Base-by-base conservation (phyloP, 92 coral and sea anemone species). In the Zoanthus gigantus region DNA sequence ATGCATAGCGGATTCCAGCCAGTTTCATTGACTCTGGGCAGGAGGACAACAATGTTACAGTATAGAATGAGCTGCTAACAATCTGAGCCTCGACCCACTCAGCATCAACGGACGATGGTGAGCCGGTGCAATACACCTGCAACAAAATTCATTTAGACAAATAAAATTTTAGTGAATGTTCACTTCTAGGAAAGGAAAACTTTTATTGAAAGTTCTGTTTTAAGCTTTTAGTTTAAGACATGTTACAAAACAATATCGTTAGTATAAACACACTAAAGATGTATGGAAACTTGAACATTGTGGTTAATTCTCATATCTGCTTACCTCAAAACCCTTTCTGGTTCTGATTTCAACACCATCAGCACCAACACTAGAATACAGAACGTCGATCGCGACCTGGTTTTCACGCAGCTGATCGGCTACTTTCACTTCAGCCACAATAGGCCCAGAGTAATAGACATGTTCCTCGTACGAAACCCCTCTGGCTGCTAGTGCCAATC, bases 401-500 rank as follows among this genome's bases (percentile, higher is more conserved):
- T 73, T 87, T 18, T 83, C 83, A 34, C 32, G 63, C 47, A 74
- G 63, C 50, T 31, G 76, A 30, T 69, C 23, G 2, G 63, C 50
- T 8, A 85, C 30, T 63, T 44, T 75, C 63, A 97, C 95, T 45
- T 68, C 90, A n/a, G 89, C 82, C 34, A 93, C 93, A 73, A 94
- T 48, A 18, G 99, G 99, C 11, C 99, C 99, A 29, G 94, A 79
- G 79, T 91, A 93, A 82, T 97, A 97, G n/a, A 91, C 92, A 9
- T 93, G 78, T 67, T 94, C 95, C n/a, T 87, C 92, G 89, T 97
- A 97, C 3, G 98, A 96, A 32, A 97, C 79, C 29, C 97, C 96
- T 52, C 95, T 94, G 44, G 98, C 99, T 7, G 99, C 95, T 31
- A 94, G 94, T 3, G 97, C 97, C 34, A 97, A 71, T 30, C 99